phyloP scores from a whole-genome alignment of 2,113 vertebrate species.

The Sclerurus mexicanus region DNA sequence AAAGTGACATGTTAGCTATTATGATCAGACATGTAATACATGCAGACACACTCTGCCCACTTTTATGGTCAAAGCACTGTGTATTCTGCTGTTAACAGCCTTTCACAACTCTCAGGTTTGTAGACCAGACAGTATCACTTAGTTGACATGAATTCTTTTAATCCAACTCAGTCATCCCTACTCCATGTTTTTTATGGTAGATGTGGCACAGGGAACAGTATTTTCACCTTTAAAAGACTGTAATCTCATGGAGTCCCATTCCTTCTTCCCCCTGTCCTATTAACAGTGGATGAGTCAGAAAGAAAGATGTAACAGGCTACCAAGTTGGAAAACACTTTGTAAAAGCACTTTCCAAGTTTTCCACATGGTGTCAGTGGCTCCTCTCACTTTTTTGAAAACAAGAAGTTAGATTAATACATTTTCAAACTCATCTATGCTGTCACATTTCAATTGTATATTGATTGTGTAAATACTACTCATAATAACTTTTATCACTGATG shows the following conservation, averaged over 20 bases:
- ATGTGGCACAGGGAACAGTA: background rate
- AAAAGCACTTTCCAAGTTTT: constrained; percentile 50
- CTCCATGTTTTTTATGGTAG: background rate
- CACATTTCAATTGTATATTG: background rate
- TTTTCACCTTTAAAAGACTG: background rate
- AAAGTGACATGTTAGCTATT: background rate
- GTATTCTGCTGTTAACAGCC: background rate
- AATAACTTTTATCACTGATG: background rate
- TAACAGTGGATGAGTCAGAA: background rate
- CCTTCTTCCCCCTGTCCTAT: background rate
- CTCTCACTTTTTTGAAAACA: constrained; percentile 25
- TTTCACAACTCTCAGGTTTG: background rate
- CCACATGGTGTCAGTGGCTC: constrained; percentile 62
- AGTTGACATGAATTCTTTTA: background rate
- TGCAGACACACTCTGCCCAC: background rate
- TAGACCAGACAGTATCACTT: accelerated
- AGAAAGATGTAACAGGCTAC: background rate
- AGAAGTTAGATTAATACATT: background rate
- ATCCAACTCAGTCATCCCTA: background rate
- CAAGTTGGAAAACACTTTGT: background rate
- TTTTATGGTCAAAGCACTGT: background rate
- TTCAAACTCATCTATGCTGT: background rate
- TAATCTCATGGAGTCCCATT: background rate
- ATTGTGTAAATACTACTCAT: background rate
- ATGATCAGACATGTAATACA: background rate